Evolutionary conservation across 2,797 vertebrate genomes (phyloP), one percentile per base, ranked within the genome.

Genomic region (Todus mexicanus): DNA sequence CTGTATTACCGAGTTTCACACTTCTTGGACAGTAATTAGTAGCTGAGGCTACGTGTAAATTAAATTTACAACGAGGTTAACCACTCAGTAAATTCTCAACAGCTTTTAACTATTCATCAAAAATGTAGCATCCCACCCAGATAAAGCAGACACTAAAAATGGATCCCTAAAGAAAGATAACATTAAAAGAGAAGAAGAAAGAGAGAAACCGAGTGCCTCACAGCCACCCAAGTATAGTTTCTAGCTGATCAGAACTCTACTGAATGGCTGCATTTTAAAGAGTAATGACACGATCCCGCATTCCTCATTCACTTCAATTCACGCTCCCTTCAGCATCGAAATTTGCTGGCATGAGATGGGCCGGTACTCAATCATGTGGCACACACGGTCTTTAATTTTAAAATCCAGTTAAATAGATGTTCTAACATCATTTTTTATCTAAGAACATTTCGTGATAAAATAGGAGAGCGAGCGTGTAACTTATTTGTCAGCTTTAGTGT

Each of bases 341-440:
- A 92, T 93, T 59, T 78, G 87, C 79, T 94, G 77, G 43, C 81
- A 81, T 57, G 68, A 95, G 92, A 94, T 66, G 73, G 83, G 59
- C 65, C 65, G 66, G 75, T 60, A 93, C 51, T 97, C 83, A 92
- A 91, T 95, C 69, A 95, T 59, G 74, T 10, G 5, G 59, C 86
- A 61, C 54, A 94, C 69, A 76, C 35, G 91, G 79, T 84, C 89
- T 95, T 96, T 96, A 90, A 84, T 89, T 91, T 94, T 95, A 93
- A 96, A 76, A 95, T 94, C 91, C 95, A 91, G 57, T 81, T 91
- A 95, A 94, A 79, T 84, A 80, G 75, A 92, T 90, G 63, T 77
- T 93, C 91, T 77, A 95, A 94, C 89, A 92, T 73, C 81, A 94
- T 94, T 95, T 96, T 91, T 96, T 95, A 96, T 85, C 65, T 94